A percentile compares a stretch with the other conserved stretches of the same genome.
Evolutionary conservation across 2,888 invertebrate genomes (phyloP).

Genomic region (Platycnemis pennipes): DNA sequence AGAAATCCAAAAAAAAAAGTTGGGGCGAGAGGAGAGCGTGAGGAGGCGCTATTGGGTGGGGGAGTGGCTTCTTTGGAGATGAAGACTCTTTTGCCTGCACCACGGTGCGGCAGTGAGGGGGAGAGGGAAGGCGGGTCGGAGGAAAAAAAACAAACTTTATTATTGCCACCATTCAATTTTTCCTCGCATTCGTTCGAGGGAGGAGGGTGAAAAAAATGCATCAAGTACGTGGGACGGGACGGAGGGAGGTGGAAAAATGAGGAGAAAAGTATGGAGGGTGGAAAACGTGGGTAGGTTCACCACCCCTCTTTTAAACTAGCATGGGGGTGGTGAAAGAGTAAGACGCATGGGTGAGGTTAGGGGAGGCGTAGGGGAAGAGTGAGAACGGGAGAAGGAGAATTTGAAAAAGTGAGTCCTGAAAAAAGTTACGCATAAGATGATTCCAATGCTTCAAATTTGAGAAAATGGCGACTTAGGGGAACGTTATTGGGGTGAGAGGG

Average conservation of each 20-base stretch:
- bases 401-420: not conserved
- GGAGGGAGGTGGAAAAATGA: not conserved
- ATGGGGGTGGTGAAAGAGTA: not conserved
- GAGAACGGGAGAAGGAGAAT: not conserved
- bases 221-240: not conserved
- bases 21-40: not conserved
- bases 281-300: not conserved
- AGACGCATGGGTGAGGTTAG: not conserved
- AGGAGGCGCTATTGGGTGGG: not conserved
- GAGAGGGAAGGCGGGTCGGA: too few species aligned
- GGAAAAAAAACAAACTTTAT: slow-evolving; percentile 53
- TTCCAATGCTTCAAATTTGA: not conserved
- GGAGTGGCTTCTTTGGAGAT: not conserved
- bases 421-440: not conserved
- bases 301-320: not conserved
- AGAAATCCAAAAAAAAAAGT: slow-evolving; percentile 4
- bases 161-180: slow-evolving; percentile 52
- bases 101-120: too few species aligned
- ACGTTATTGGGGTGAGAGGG: not conserved
- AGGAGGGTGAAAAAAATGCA: not conserved
- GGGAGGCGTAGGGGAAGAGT: not conserved
- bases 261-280: not conserved
- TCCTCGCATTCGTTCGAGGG: not conserved
- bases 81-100: not conserved
- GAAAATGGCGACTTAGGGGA: not conserved